Percentiles rank a stretch among this genome's conserved stretches.
These are phyloP conservation scores for Coreius guichenoti DNA, from an alignment of 2,797 vertebrate genomes.

Conservation along the genomic window DNA sequence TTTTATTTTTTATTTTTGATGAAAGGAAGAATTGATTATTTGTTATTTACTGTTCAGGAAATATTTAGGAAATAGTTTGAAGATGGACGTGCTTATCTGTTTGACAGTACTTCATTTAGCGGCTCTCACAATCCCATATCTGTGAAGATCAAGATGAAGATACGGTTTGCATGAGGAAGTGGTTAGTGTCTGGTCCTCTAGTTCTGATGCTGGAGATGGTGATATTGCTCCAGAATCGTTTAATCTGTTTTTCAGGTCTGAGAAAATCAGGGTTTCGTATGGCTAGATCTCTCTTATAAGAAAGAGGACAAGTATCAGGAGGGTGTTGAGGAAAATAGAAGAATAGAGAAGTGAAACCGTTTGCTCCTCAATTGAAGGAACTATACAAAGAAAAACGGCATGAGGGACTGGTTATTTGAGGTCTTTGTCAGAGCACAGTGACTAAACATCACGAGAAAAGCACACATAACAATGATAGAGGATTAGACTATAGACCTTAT, in stretches of 20 bases:
- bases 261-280: not conserved
- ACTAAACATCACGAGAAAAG: conserved; percentile 15
- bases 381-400: not conserved
- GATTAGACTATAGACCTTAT: not conserved
- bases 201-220: not conserved
- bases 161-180: not conserved
- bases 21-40: not conserved
- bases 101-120: not conserved
- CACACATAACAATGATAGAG: not conserved
- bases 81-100: not conserved
- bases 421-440: not conserved
- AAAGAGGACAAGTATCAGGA: not conserved
- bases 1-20: not conserved
- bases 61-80: not conserved
- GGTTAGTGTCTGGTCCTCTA: not conserved
- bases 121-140: not conserved
- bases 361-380: conserved; percentile 3
- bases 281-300: not conserved
- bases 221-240: not conserved
- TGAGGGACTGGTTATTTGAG: conserved; percentile 3
- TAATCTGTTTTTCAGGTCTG: not conserved
- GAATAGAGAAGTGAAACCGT: conserved; percentile 18
- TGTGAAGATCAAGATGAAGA: not conserved
- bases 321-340: not conserved
- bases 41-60: not conserved